These are phyloP conservation scores for Holothuria leucospilota DNA, from an alignment of 53 echinoderm and acorn worm genomes.

Conservation along the genomic window DNA sequence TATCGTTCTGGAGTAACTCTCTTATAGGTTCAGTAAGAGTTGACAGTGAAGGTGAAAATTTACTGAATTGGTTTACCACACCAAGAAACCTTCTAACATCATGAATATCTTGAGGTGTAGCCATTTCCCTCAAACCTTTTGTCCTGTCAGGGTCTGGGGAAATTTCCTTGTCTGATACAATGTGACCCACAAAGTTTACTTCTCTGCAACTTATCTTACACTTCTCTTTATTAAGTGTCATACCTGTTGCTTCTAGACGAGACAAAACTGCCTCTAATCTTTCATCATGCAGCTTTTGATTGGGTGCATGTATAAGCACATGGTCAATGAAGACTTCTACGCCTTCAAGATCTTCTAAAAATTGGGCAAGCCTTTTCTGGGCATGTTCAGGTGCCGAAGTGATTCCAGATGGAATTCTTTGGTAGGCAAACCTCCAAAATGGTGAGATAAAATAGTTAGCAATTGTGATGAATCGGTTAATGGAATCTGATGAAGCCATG, in stretches of 20 bases:
- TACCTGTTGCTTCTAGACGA: constrained; percentile 42
- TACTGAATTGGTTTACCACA: constrained; percentile 71
- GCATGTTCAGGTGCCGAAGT: constrained; percentile 61
- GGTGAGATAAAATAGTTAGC: constrained; percentile 67
- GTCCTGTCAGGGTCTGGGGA: constrained; percentile 33
- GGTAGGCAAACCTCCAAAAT: constrained; percentile 54
- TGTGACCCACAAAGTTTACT: constrained; percentile 60
- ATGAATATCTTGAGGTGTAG: constrained; percentile 55
- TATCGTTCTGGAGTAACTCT: constrained; percentile 56
- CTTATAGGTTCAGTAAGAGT: constrained; percentile 55
- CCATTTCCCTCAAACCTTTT: constrained; percentile 34
- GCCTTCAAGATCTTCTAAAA: constrained; percentile 55
- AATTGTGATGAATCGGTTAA: constrained; percentile 48
- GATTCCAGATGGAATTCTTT: constrained; percentile 66
- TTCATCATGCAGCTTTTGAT: too few species aligned
- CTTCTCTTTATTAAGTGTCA: constrained; percentile 53
- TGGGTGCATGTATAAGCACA: constrained; percentile 46
- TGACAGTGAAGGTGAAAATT: constrained; percentile 56
- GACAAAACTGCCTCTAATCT: constrained; percentile 27
- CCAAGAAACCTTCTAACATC: constrained; percentile 62
- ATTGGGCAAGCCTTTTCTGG: too few species aligned
- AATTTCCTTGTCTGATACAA: constrained; percentile 34
- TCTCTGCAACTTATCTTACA: constrained; percentile 66
- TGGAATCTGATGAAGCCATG: constrained; percentile 66
- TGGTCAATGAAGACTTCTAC: constrained; percentile 56